Base-by-base conservation (phyloP, 1,140 invertebrate genomes). In the Heliconius melpomene region DNA sequence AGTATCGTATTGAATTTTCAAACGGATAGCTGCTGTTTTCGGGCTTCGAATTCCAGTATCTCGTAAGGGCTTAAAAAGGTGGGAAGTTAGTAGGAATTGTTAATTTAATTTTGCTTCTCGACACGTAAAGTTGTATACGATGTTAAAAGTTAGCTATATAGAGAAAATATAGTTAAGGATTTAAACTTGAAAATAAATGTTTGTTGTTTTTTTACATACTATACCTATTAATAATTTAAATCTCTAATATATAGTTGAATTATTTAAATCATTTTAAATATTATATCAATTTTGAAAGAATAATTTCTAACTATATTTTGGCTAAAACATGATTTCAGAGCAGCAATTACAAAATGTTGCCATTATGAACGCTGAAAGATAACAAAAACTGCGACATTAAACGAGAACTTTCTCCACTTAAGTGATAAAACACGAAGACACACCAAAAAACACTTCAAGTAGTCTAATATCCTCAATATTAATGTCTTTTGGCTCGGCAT, bases 401-500 rank as follows among this genome's bases (percentile, higher is more conserved):
- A 81, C 60, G 75, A 70, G 52, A 82, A 84, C 75, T 78, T 84
- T 82, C 72, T 79, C 78, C 74, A 86, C 84, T 88, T 84, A 91
- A 91, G 90, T 92, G 91, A 92, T 93, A 94, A 91, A 93, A 92
- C 91, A 93, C 88, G 90, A 84, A 83, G 88, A 90, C 89, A 93
- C 87, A 87, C 86, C 85, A 91, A 90, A 92, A 66, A 93, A 89
- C 88, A 89, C 85, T 89, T 90, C 83, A 87, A 90, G 87, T 87
- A 87, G 85, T 89, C 87, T 88, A 90, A 94, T 94, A 93, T 91
- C 91, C 90, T 90, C 88, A 90, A 93, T 93, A 94, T 94, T 94
- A 94, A 94, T 93, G 93, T 92, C 88, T 91, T 87, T 86, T 89
- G 88, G 89, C 90, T 86, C 85, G 85, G 89, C 89, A 89, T 91